These are phyloP conservation scores for Orbicella faveolata DNA, from an alignment of 64 coral and sea anemone genomes.

Conservation along the genomic window DNA sequence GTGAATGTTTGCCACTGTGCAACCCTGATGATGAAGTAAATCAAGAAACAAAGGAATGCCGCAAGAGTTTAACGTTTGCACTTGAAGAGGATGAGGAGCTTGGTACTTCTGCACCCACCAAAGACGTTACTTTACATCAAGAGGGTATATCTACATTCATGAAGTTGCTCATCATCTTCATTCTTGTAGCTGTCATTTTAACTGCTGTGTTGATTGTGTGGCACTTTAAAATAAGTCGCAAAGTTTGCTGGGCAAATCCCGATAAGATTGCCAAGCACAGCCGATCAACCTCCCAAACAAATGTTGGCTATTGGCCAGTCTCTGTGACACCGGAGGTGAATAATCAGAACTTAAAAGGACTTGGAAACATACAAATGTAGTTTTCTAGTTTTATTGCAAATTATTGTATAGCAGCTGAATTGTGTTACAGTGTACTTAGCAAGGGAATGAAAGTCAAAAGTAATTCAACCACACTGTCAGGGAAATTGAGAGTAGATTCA, in stretches of 20 bases:
- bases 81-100: neutral
- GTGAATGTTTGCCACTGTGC: slow-evolving; percentile 69
- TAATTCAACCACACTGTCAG: too few species aligned
- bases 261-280: slow-evolving; percentile 39
- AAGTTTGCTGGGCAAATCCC: slow-evolving; percentile 70
- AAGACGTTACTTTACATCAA: neutral
- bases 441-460: neutral
- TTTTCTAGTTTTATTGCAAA: neutral
- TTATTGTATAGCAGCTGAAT: neutral
- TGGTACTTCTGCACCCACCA: neutral
- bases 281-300: slow-evolving; percentile 37
- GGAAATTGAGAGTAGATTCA: too few species aligned
- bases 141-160: slow-evolving; percentile 68
- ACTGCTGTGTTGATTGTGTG: slow-evolving; percentile 78
- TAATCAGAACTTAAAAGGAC: slow-evolving; percentile 57
- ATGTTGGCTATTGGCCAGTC: slow-evolving; percentile 80
- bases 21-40: slow-evolving; percentile 55
- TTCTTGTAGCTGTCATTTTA: slow-evolving; percentile 75
- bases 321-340: slow-evolving; percentile 74
- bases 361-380: slow-evolving; percentile 61
- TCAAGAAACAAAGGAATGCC: slow-evolving; percentile 72
- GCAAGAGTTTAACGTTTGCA: neutral
- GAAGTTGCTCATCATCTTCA: slow-evolving; percentile 90
- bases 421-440: neutral
- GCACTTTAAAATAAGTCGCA: slow-evolving; percentile 68